Evolutionary conservation across 2,797 vertebrate species (phyloP), one percentile per base, ranked within the genome.

Genomic region (Dryobates pubescens): DNA sequence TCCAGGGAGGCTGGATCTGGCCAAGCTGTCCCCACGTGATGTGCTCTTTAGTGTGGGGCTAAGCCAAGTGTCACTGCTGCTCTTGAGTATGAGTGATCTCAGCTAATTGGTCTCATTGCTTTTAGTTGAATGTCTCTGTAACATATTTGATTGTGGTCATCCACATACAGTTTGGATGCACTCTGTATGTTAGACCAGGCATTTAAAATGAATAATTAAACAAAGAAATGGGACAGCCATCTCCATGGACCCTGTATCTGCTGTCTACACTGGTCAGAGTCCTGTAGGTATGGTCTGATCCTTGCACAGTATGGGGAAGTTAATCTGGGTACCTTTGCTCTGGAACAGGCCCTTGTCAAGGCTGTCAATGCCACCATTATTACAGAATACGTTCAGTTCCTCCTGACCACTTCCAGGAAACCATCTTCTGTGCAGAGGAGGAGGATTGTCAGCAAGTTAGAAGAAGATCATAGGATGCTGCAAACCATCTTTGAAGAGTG

Each of bases 381-480:
- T 47, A 86, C 79, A 34, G 96, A 97, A 77, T 97, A 96, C 10
- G 17, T 96, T 19, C 73, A 96, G n/a, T 82, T 94, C 45, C 91
- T 97, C 73, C 88, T 93, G 58, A 85, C 85, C 75, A 58, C 61
- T 75, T 81, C 84, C 77, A 92, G 91, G 78, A 95, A 88, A 64
- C 27, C 19, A 64, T 87, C 62, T 67, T 91, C 82, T 59, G 14
- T 9, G 63, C 73, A 82, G 77, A 93, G 75, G 67, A 94, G 61
- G 47, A 89, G 22, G 58, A 94, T 93, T 61, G 24, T 57, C 79
- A 82, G 16, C 70, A 96, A 82, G 78, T 92, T 97, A 79, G 68
- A 91, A 69, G 92, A 61, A 24, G 97, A 97, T 41, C 77, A 95
- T 43, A 53, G 15, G 38, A 95, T 71, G 45, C 76, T 97, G 61